A percentile compares a stretch with the other conserved stretches of the same genome.
phyloP scores from a whole-genome alignment of 2,113 vertebrate species.

The Edolisoma coerulescens region DNA sequence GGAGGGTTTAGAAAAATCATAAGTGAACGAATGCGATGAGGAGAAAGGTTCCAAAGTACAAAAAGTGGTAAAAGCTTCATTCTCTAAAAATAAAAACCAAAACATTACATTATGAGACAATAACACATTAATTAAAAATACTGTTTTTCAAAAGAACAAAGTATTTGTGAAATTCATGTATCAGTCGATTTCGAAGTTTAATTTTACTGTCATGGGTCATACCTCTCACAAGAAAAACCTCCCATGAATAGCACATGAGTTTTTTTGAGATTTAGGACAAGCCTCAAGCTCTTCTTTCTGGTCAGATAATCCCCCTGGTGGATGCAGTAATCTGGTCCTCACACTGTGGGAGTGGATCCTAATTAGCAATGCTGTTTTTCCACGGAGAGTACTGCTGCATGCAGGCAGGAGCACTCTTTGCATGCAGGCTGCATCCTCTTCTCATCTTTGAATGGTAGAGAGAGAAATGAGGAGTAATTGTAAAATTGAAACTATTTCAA shows the following conservation, averaged over 20 bases:
- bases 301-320: background rate
- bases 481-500: background rate
- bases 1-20: background rate
- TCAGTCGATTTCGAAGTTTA: background rate
- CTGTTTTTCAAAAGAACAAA: background rate
- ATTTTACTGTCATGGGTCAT: background rate
- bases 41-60: background rate
- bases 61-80: background rate
- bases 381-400: background rate
- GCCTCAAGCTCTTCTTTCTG: background rate
- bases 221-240: background rate
- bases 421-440: background rate
- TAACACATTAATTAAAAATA: background rate
- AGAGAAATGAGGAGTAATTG: background rate
- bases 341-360: rapidly evolving
- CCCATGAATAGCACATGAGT: rapidly evolving
- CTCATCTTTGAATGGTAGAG: background rate
- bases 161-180: background rate
- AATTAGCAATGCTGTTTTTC: background rate
- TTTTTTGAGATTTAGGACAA: background rate
- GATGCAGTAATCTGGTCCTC: background rate
- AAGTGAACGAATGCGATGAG: background rate
- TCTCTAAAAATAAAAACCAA: background rate
- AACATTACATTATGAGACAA: background rate
- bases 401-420: background rate